Conservation (phyloP, 2,797 vertebrate genomes). For the Morus bassanus region DNA sequence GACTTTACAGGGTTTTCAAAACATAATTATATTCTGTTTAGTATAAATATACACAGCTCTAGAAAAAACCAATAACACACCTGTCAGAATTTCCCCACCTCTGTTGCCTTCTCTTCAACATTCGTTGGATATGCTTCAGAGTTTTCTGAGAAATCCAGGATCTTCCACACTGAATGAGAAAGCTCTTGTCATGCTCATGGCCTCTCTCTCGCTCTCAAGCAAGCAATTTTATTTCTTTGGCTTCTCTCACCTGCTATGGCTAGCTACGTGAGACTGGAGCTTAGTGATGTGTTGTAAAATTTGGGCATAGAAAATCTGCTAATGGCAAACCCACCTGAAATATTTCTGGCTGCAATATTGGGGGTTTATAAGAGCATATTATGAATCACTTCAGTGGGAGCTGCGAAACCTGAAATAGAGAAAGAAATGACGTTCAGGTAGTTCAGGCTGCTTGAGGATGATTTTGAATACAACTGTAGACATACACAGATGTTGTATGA, state of each 20-base stretch:
- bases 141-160: not conserved
- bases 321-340: not conserved
- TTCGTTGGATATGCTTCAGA: not conserved
- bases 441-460: not conserved
- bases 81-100: not conserved
- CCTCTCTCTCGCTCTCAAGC: not conserved
- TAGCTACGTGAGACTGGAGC: not conserved
- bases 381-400: not conserved
- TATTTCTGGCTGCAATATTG: not conserved
- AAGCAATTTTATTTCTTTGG: not conserved
- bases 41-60: not conserved
- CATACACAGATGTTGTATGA: not conserved
- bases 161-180: not conserved
- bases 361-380: not conserved
- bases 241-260: not conserved
- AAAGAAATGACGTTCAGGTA: not conserved
- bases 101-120: not conserved
- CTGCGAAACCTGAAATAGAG: not conserved
- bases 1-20: not conserved
- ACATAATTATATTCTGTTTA: not conserved
- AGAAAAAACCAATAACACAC: not conserved
- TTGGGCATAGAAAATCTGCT: not conserved
- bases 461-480: not conserved
- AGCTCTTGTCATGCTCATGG: not conserved
- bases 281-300: not conserved